Percentiles rank a stretch among this genome's conserved stretches.
Conservation (phyloP, 1,140 invertebrate genomes). For the Drosophila insularis region DNA sequence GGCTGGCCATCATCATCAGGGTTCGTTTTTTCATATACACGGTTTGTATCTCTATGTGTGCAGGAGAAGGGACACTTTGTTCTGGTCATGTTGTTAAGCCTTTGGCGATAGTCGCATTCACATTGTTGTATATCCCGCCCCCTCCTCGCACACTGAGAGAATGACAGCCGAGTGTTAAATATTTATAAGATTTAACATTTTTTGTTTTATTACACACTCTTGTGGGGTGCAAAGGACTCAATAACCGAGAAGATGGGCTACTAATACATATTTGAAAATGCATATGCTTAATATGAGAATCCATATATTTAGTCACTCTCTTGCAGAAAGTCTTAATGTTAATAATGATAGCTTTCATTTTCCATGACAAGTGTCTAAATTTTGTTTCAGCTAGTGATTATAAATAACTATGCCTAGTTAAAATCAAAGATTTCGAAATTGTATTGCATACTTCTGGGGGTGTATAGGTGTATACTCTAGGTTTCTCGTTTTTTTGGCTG, state of each 20-base stretch:
- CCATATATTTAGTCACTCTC: no score
- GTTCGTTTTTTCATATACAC: slow-evolving; percentile 27
- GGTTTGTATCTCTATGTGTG: slow-evolving; percentile 7
- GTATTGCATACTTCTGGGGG: slow-evolving; percentile 14
- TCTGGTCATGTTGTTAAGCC: slow-evolving; percentile 70
- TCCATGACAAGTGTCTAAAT: no score
- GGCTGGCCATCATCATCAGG: slow-evolving; percentile 17
- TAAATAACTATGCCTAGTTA: no score
- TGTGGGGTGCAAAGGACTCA: background rate
- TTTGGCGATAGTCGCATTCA: slow-evolving; percentile 58
- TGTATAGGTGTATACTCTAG: background rate
- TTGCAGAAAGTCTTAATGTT: no score
- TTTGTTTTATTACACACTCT: no score
- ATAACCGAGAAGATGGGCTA: no score
- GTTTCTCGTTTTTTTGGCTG: background rate
- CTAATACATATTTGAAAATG: no score
- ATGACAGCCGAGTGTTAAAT: background rate
- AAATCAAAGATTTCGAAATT: no score
- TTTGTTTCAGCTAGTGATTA: no score
- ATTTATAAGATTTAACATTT: no score
- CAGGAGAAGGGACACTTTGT: slow-evolving; percentile 21
- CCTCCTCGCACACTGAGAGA: background rate
- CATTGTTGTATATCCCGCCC: background rate
- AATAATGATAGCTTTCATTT: no score
- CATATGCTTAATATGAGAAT: no score